Evolutionary conservation across 2,113 vertebrate species (phyloP).

Genomic region (Physeter macrocephalus): DNA sequence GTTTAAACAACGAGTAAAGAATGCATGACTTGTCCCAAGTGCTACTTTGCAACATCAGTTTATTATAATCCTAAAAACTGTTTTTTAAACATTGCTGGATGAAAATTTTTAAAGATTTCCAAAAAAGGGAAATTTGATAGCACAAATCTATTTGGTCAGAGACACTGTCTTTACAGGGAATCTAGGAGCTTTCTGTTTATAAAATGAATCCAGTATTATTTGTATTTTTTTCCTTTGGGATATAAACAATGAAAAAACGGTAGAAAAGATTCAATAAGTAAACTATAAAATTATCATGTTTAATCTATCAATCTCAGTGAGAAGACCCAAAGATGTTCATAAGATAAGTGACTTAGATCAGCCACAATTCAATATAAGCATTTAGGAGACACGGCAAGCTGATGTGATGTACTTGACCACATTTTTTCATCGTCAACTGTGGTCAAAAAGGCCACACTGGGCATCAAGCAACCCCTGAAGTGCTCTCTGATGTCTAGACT

Average conservation of each 20-base stretch:
- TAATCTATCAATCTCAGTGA: not conserved
- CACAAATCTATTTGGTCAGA: not conserved
- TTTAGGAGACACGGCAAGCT: not conserved
- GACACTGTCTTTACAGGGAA: conserved; percentile 44
- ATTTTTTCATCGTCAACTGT: not conserved
- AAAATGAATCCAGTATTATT: conserved; percentile 27
- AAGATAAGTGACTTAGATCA: not conserved
- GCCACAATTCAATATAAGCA: not conserved
- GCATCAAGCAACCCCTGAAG: not conserved
- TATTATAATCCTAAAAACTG: conserved; percentile 45
- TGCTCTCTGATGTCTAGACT: not conserved
- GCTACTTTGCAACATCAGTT: conserved; percentile 39
- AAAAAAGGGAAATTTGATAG: conserved; percentile 60
- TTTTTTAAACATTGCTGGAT: conserved; percentile 52
- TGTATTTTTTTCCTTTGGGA: conserved; percentile 44
- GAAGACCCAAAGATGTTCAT: not conserved
- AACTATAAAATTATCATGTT: not conserved
- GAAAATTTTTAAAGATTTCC: conserved; percentile 52
- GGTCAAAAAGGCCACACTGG: not conserved
- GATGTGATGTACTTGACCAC: not conserved
- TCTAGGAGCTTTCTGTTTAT: conserved; percentile 48
- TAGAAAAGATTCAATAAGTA: not conserved
- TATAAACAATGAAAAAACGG: conserved; percentile 39
- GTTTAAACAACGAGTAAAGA: conserved; percentile 47
- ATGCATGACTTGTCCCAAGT: conserved; percentile 25